Base-by-base conservation (phyloP, 2,797 vertebrate genomes). In the Gymnothorax reevesii region DNA sequence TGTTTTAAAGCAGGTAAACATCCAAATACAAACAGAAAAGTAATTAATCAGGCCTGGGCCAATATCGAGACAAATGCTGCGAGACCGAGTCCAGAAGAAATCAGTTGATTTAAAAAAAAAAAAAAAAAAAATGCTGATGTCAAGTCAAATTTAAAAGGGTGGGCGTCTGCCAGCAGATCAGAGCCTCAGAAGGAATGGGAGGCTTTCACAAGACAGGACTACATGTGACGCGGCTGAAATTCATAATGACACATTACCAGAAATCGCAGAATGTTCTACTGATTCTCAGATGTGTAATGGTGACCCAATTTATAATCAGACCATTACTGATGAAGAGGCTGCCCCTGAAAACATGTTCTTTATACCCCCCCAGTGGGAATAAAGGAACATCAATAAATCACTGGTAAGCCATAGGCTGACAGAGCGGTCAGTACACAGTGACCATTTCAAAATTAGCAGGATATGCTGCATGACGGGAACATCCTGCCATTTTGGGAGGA, bases 1-100 rank as follows among this genome's bases (percentile, higher is more conserved):
- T 27, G 27, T 79, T 52, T 27, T 25, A 84, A 83, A 87, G 55
- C 10, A 84, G 55, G 33, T 83, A 60, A 87, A 59, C 82, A 83
- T 55, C 59, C 42, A 7, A 60, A 59, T 83, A 83, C 57, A 25
- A 59, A 62, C 27, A 2, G 25, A 59, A 60, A 83, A 60, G 55
- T 60, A 83, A 80, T 80, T 80, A 55, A 80, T 80, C 55, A 80
- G 77, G 52, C 52, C 52, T 49, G 22, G 77, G 49, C 17, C 49
- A 80, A 80, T 80, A 52, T 20, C n/a, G 77, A 80, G 55, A 80
- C 49, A 55, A 83, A 83, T 17, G 57, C 57, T 83, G 82, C 5
- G 59, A 60, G 57, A n/a, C 12, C 82, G 60, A 62, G 59, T 54
- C 33, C 33, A 83, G 12, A 62, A 59, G 59, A 83, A 27, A 33